Conservation (phyloP, 2,797 vertebrate species). For the Fundulus diaphanus region DNA sequence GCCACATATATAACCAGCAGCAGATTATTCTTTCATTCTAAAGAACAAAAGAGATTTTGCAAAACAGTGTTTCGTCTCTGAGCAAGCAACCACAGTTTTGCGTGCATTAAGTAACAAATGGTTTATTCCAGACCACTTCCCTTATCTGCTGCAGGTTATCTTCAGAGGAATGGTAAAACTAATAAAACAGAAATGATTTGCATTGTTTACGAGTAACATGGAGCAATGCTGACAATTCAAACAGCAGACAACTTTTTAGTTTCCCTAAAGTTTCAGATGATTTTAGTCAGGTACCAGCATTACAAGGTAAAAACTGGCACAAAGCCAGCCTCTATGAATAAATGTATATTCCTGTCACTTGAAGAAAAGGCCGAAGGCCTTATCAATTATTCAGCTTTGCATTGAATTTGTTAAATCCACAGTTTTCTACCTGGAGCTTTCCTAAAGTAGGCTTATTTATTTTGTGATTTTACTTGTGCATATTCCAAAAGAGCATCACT, state of each 20-base stretch:
- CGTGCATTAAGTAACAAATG: not conserved
- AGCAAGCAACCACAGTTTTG: not conserved
- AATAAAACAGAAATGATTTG: not conserved
- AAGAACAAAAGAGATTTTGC: not conserved
- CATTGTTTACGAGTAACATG: not conserved
- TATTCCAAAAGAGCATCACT: not conserved
- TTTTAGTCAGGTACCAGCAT: not conserved
- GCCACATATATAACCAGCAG: too few relatives aligned
- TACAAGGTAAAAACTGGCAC: not conserved
- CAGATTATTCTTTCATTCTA: too few relatives aligned
- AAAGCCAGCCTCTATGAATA: not conserved
- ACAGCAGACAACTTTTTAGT: not conserved
- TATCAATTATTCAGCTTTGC: not conserved
- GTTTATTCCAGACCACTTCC: not conserved
- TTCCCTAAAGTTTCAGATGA: not conserved
- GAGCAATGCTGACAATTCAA: not conserved
- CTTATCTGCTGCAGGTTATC: not conserved
- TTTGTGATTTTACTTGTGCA: not conserved
- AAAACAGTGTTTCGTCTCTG: not conserved
- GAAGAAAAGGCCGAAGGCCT: not conserved
- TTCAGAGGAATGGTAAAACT: not conserved
- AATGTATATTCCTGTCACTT: not conserved
- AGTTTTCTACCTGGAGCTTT: conserved; percentile 3
- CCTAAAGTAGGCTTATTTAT: not conserved
- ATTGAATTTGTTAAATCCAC: not conserved